A percentile compares a stretch with the other conserved stretches of the same genome.
phyloP scores from a whole-genome alignment of 2,888 invertebrate species.

The Himalopsyche anomala region DNA sequence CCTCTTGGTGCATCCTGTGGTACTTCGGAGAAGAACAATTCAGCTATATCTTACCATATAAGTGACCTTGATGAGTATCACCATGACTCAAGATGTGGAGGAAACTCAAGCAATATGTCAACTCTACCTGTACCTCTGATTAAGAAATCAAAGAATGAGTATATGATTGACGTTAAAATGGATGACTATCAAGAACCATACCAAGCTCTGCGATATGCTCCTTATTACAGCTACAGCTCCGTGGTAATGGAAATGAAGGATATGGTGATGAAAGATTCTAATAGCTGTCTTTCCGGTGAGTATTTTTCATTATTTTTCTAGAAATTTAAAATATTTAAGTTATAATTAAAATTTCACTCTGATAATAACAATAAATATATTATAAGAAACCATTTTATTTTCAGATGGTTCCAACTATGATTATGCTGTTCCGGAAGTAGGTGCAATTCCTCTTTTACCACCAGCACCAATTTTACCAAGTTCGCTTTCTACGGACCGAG shows the following conservation, averaged over 20 bases:
- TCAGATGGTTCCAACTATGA: slow-evolving; percentile 84
- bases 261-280: slow-evolving; percentile 77
- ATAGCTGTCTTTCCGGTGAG: slow-evolving; percentile 72
- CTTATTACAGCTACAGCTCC: slow-evolving; percentile 86
- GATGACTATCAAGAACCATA: slow-evolving; percentile 89
- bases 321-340: too few species aligned
- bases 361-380: not conserved
- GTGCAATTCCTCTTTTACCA: slow-evolving; percentile 81
- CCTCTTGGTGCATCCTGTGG: slow-evolving; percentile 71
- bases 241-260: slow-evolving; percentile 87
- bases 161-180: slow-evolving; percentile 79
- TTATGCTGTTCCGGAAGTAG: slow-evolving; percentile 87
- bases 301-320: slow-evolving; percentile 17
- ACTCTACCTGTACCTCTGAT: slow-evolving; percentile 77
- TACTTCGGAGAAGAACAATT: slow-evolving; percentile 71
- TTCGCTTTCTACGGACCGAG: slow-evolving; percentile 67
- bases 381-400: slow-evolving; percentile 56
- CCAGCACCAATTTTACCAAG: slow-evolving; percentile 68
- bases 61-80: slow-evolving; percentile 79
- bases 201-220: slow-evolving; percentile 85
- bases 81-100: slow-evolving; percentile 72
- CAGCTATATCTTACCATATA: slow-evolving; percentile 76
- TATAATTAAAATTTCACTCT: not conserved
- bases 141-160: slow-evolving; percentile 76
- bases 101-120: slow-evolving; percentile 72